Evolutionary conservation across 1,140 invertebrate species (phyloP).

Genomic region (Calephelis virginiensis): DNA sequence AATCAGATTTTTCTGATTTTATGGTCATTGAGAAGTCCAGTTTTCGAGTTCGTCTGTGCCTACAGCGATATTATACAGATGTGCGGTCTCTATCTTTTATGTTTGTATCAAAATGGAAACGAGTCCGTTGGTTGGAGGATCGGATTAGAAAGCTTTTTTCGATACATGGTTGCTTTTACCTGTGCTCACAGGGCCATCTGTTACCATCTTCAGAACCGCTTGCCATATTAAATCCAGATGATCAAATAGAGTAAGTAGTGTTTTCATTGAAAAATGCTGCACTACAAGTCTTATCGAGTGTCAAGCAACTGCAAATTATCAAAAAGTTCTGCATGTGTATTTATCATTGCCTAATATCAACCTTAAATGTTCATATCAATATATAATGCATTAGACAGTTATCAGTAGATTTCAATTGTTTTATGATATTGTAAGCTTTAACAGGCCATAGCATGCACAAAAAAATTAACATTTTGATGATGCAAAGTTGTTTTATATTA

Average conservation of each 20-base stretch:
- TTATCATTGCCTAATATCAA: too few relatives aligned
- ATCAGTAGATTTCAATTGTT: too few relatives aligned
- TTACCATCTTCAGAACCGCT: conserved; percentile 33
- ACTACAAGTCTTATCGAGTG: too few relatives aligned
- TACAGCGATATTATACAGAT: conserved; percentile 35
- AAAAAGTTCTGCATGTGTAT: too few relatives aligned
- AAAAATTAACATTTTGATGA: too few relatives aligned
- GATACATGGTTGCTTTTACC: conserved; percentile 26
- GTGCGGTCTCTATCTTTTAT: conserved; percentile 33
- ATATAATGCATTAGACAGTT: too few relatives aligned
- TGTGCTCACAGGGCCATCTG: conserved; percentile 31
- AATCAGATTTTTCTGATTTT: background rate
- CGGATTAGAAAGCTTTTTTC: conserved; percentile 30
- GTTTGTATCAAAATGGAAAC: conserved; percentile 15
- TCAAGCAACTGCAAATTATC: too few relatives aligned
- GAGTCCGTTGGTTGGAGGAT: conserved; percentile 34
- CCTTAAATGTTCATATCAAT: too few relatives aligned
- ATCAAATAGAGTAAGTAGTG: conserved; percentile 31
- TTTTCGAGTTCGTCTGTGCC: conserved; percentile 33
- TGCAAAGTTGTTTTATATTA: too few relatives aligned
- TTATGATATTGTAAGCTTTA: too few relatives aligned
- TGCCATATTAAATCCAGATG: conserved; percentile 29
- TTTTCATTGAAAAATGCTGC: too few relatives aligned
- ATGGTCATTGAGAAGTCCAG: conserved; percentile 1
- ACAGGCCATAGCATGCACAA: too few relatives aligned